A percentile compares a stretch with the other conserved stretches of the same genome.
These are phyloP conservation scores for Dryobates pubescens DNA, from an alignment of 2,797 vertebrate genomes.

Conservation along the genomic window DNA sequence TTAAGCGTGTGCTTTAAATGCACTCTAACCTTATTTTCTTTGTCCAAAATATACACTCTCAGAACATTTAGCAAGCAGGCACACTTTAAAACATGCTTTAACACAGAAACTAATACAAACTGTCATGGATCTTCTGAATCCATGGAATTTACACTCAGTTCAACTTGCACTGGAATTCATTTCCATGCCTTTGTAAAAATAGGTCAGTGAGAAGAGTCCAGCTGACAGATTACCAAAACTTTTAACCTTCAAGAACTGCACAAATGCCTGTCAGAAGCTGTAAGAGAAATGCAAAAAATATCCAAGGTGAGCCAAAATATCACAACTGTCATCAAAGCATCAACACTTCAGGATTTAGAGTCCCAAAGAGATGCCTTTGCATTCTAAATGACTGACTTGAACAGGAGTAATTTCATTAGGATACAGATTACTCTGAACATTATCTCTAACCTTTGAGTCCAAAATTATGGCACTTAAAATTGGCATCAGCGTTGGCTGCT, in stretches of 20 bases:
- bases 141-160: neutral
- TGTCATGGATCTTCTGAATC: neutral
- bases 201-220: neutral
- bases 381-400: neutral
- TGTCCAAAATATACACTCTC: neutral
- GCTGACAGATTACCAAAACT: neutral
- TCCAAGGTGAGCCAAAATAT: neutral
- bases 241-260: neutral
- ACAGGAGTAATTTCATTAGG: neutral
- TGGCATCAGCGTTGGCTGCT: neutral
- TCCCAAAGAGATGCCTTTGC: neutral
- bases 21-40: neutral
- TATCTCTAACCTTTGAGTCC: neutral
- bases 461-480: conserved; percentile 17
- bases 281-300: neutral
- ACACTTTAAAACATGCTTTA: neutral
- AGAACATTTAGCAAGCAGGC: neutral
- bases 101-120: neutral
- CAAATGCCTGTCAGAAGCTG: neutral
- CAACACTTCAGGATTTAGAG: neutral
- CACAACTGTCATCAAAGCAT: neutral
- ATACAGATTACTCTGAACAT: conserved; percentile 6
- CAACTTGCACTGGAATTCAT: neutral
- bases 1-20: neutral
- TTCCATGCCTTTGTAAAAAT: neutral